Percentiles rank a stretch among this genome's conserved stretches.
phyloP scores from a whole-genome alignment of 2,113 vertebrate species.

The Arenaria interpres region DNA sequence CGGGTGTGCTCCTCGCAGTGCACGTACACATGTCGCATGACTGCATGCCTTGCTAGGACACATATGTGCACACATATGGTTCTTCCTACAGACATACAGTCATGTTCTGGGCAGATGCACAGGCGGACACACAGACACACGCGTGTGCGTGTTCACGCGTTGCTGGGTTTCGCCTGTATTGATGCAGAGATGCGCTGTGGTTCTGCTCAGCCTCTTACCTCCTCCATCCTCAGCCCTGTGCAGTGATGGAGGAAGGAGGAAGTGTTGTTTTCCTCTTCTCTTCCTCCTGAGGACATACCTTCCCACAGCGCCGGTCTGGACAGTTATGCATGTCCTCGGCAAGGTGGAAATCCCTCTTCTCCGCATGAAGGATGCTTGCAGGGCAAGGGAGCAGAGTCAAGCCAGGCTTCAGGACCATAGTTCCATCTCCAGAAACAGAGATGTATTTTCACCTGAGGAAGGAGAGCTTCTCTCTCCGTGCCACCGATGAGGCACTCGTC shows the following conservation, averaged over 20 bases:
- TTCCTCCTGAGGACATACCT: not conserved
- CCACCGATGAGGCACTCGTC: not conserved
- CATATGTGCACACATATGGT: fast-evolving
- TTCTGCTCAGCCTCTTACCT: not conserved
- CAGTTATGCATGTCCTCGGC: not conserved
- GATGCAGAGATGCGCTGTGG: no score
- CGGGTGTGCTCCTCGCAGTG: fast-evolving
- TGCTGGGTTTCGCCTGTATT: not conserved
- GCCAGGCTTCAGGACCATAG: not conserved
- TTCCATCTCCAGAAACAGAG: not conserved
- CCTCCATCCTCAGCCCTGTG: not conserved
- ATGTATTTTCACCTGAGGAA: not conserved
- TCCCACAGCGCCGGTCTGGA: fast-evolving
- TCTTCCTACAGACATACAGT: fast-evolving
- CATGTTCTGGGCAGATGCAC: fast-evolving
- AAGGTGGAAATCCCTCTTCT: not conserved
- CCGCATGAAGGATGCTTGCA: not conserved
- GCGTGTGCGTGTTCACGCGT: fast-evolving
- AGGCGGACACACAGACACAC: fast-evolving
- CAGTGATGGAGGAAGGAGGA: not conserved
- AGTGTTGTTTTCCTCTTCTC: not conserved
- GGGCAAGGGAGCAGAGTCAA: not conserved
- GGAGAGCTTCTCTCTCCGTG: not conserved
- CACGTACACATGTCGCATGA: fast-evolving
- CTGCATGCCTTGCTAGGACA: not conserved